Evolutionary conservation across 2,888 invertebrate species (phyloP).

Genomic region (Pardosa pseudoannulata): DNA sequence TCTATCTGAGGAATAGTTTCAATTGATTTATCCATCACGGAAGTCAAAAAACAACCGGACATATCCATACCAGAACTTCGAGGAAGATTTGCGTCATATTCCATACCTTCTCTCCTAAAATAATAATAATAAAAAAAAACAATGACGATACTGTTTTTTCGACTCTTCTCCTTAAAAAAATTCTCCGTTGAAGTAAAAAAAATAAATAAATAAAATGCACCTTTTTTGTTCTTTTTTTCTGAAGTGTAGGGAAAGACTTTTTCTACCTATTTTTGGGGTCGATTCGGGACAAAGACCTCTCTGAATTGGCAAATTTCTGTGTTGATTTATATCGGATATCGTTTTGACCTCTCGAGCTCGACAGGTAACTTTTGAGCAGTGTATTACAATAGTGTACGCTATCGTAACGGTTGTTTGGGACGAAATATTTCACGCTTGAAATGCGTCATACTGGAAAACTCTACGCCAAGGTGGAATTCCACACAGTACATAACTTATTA

Average conservation of each 20-base stretch:
- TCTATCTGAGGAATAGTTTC: not conserved
- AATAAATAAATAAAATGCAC: not conserved
- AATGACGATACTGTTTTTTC: conserved; percentile 58
- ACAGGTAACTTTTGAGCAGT: conserved; percentile 17
- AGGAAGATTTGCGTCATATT: not conserved
- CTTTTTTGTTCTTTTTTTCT: not conserved
- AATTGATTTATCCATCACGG: not conserved
- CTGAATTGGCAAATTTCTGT: conserved; percentile 40
- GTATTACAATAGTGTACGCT: conserved; percentile 29
- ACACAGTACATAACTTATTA: no score
- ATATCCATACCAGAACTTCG: not conserved
- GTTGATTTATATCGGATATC: conserved; percentile 56
- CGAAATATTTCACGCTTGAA: no score
- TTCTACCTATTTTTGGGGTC: not conserved
- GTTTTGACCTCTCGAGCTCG: conserved; percentile 46
- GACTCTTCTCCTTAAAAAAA: conserved; percentile 17
- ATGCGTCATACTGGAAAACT: no score
- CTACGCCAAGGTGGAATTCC: no score
- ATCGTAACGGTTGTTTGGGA: not conserved
- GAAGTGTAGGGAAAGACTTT: not conserved
- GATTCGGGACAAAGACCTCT: conserved; percentile 61
- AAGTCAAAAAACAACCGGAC: not conserved
- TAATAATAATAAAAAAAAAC: conserved; percentile 13
- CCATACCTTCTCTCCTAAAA: not conserved
- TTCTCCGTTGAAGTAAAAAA: not conserved